Conservation (phyloP, 2,888 invertebrate species). For the Tromatobia lineatoria region DNA sequence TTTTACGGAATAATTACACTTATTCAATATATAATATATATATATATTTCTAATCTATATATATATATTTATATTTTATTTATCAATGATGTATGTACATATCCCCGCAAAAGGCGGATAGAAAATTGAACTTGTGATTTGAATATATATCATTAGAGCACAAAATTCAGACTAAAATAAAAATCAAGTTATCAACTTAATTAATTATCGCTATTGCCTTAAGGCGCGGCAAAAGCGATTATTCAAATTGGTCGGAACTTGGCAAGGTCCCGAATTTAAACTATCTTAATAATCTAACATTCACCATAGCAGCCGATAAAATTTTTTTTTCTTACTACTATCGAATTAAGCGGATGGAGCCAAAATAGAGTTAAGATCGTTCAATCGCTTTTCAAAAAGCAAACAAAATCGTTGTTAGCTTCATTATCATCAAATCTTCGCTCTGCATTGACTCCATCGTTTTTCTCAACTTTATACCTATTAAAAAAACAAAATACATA, state of each 20-base stretch:
- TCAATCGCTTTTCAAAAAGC: neutral
- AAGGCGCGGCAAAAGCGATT: neutral
- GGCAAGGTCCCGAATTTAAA: neutral
- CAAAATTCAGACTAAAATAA: neutral
- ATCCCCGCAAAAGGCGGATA: neutral
- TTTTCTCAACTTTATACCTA: neutral
- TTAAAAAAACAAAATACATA: neutral
- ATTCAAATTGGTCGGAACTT: neutral
- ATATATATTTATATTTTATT: neutral
- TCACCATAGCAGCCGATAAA: neutral
- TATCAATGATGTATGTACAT: constrained; percentile 14
- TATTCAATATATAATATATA: constrained; percentile 9
- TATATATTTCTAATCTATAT: constrained; percentile 3
- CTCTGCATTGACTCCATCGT: neutral
- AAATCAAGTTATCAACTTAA: neutral
- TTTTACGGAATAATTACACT: neutral
- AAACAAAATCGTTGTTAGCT: neutral
- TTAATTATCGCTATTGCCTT: neutral
- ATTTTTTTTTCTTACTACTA: neutral
- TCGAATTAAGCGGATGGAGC: neutral
- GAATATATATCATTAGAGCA: neutral
- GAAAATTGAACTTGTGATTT: neutral
- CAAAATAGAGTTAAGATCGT: neutral
- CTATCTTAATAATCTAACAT: neutral
- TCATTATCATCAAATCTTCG: neutral